A percentile compares a stretch with the other conserved stretches of the same genome.
phyloP scores from a whole-genome alignment of 2,113 vertebrate species.

The Syrrhaptes paradoxus region DNA sequence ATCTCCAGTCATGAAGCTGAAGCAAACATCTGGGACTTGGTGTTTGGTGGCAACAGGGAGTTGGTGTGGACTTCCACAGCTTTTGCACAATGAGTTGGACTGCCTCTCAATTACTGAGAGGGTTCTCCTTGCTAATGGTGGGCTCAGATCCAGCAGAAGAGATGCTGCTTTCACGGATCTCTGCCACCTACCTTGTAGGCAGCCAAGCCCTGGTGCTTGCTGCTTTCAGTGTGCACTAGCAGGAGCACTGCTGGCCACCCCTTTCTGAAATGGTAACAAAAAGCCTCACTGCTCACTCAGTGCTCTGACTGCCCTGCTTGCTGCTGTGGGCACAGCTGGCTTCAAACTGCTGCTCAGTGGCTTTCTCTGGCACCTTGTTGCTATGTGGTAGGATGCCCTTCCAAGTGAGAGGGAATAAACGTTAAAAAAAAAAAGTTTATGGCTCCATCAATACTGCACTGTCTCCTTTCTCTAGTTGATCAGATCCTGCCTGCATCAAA shows the following conservation, averaged over 20 bases:
- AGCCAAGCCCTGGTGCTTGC: neutral
- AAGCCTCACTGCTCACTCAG: neutral
- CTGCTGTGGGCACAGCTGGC: neutral
- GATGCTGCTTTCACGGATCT: neutral
- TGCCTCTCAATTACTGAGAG: neutral
- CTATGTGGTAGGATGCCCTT: neutral
- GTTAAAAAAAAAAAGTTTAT: neutral
- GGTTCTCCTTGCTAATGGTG: neutral
- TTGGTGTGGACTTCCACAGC: neutral
- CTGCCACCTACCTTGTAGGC: neutral
- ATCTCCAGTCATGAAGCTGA: neutral
- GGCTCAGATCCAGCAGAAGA: neutral
- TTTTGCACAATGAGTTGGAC: neutral
- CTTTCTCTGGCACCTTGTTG: neutral
- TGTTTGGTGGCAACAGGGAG: neutral
- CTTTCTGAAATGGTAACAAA: neutral
- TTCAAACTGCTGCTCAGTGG: neutral
- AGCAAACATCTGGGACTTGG: neutral
- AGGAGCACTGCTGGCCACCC: neutral
- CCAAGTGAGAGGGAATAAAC: neutral
- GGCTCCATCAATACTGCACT: neutral
- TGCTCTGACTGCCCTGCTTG: neutral
- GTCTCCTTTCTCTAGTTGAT: neutral
- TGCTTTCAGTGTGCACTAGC: neutral
- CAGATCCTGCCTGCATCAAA: neutral